phyloP scores from a whole-genome alignment of 2,888 invertebrate genomes.

The Pachycephus smyrnensis region DNA sequence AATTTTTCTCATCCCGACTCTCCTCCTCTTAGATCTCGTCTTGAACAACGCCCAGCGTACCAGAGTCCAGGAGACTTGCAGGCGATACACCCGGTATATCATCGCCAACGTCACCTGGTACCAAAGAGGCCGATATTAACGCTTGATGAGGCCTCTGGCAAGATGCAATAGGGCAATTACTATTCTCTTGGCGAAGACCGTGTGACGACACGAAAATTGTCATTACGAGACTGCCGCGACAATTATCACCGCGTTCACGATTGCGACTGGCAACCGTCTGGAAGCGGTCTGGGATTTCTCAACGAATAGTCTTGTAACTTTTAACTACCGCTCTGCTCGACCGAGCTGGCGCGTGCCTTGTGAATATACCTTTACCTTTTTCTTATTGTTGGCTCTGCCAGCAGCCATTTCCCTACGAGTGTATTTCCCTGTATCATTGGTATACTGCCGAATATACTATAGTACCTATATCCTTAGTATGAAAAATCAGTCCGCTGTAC shows the following conservation, averaged over 20 bases:
- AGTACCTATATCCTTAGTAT: background rate
- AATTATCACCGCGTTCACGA: conserved; percentile 65
- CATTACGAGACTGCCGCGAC: conserved; percentile 60
- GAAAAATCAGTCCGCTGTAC: background rate
- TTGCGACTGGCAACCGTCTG: conserved; percentile 64
- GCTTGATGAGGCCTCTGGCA: conserved; percentile 45
- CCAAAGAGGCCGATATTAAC: background rate
- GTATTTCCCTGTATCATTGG: background rate
- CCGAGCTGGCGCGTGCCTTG: background rate
- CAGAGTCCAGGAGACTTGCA: background rate
- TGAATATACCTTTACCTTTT: background rate
- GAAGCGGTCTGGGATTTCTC: conserved; percentile 65
- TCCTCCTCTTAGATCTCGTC: background rate
- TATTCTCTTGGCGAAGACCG: conserved; percentile 35
- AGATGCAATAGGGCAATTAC: conserved; percentile 62
- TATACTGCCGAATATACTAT: background rate
- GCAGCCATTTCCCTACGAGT: background rate
- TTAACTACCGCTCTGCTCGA: conserved; percentile 51
- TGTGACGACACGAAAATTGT: conserved; percentile 64
- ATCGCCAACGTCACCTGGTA: conserved; percentile 19
- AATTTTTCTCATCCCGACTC: background rate
- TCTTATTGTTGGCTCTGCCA: background rate
- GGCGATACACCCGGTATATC: conserved; percentile 17
- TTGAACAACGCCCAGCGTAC: background rate
- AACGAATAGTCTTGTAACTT: conserved; percentile 66